Evolutionary conservation across 2,113 vertebrate species (phyloP).

Genomic region (Rattus rattus): DNA sequence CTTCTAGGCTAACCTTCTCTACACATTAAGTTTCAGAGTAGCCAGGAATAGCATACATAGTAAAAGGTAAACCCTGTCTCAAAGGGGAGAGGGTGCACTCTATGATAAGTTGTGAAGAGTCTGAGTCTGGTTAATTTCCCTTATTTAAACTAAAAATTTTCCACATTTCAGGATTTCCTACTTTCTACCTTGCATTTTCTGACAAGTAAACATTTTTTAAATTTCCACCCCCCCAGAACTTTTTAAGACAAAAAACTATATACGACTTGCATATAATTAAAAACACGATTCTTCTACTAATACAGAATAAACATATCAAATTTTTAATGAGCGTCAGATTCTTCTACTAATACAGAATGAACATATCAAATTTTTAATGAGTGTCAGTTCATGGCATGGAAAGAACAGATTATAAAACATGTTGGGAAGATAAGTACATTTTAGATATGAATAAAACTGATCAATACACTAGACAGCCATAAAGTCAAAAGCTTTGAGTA

Average conservation of each 20-base stretch:
- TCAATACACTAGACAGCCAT: background rate
- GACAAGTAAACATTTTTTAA: background rate
- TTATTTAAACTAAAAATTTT: background rate
- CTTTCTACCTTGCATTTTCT: conserved; percentile 12
- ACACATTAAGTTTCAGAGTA: background rate
- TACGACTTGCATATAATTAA: conserved; percentile 30
- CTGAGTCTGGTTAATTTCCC: background rate
- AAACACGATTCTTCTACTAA: background rate
- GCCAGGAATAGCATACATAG: background rate
- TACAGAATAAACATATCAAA: background rate
- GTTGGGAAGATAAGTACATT: conserved; percentile 2
- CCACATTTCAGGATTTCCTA: background rate
- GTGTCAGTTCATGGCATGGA: background rate
- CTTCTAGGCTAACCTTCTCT: background rate
- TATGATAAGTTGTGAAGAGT: background rate
- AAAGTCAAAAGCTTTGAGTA: background rate
- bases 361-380: too few species aligned
- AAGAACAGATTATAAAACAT: conserved; percentile 31
- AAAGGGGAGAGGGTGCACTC: background rate
- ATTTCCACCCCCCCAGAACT: background rate
- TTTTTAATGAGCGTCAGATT: background rate
- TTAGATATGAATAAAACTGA: background rate
- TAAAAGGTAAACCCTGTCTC: background rate
- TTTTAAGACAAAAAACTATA: background rate
- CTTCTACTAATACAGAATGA: too few species aligned